A percentile compares a stretch with the other conserved stretches of the same genome.
Evolutionary conservation across 2,797 vertebrate genomes (phyloP).

Genomic region (Enteromius viviparus): DNA sequence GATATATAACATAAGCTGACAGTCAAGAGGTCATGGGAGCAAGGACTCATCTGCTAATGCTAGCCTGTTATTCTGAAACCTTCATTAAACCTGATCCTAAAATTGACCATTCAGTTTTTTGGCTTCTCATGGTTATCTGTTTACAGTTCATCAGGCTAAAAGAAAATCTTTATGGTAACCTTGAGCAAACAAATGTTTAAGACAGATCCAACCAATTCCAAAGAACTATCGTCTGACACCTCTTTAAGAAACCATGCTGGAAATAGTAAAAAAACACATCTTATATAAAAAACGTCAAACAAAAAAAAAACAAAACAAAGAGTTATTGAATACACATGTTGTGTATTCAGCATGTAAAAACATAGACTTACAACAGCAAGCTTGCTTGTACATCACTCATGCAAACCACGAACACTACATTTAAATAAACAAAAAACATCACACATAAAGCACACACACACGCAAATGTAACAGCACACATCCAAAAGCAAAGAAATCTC

Average conservation of each 20-base stretch:
- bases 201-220: background rate
- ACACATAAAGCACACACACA: slow-evolving; percentile 61
- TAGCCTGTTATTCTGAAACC: background rate
- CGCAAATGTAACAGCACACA: slow-evolving; percentile 42
- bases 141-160: background rate
- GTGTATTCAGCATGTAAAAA: slow-evolving; percentile 51
- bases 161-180: background rate
- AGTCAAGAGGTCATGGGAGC: background rate
- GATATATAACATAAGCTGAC: background rate
- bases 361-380: slow-evolving; percentile 19
- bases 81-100: background rate
- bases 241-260: slow-evolving; percentile 8
- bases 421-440: slow-evolving; percentile 50
- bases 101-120: background rate
- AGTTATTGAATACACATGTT: slow-evolving; percentile 23
- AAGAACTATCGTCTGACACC: background rate
- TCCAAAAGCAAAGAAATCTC: slow-evolving; percentile 64
- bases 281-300: background rate
- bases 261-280: background rate
- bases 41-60: background rate
- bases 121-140: background rate
- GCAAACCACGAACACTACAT: slow-evolving; percentile 60
- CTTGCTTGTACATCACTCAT: slow-evolving; percentile 54
- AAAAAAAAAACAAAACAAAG: too few species aligned
- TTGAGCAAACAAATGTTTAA: background rate